A percentile compares a stretch with the other conserved stretches of the same genome.
Evolutionary conservation across 2,888 invertebrate species (phyloP).

Genomic region (Lymantria monacha): DNA sequence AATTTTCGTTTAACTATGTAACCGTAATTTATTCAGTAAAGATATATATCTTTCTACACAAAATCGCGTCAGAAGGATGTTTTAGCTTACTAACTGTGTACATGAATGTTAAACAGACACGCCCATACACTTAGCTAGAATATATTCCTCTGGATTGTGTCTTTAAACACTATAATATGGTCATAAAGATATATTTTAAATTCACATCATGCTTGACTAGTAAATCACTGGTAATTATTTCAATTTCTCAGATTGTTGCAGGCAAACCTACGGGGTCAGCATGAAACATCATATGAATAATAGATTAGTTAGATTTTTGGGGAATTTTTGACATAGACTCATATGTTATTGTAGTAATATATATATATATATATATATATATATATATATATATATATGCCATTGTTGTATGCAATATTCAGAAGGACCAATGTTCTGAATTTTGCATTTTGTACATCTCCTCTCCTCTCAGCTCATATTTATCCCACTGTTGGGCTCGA

Average conservation of each 20-base stretch:
- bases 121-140: slow-evolving; percentile 29
- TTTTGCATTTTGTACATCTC: too few species aligned
- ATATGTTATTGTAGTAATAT: too few species aligned
- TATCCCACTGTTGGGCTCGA: too few species aligned
- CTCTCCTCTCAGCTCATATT: too few species aligned
- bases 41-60: not conserved
- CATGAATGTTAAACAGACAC: slow-evolving; percentile 21
- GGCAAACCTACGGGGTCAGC: slow-evolving; percentile 52
- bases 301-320: slow-evolving; percentile 43
- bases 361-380: too few species aligned
- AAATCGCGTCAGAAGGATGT: slow-evolving; percentile 2
- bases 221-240: slow-evolving; percentile 72
- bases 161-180: slow-evolving; percentile 16
- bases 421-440: too few species aligned
- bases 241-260: slow-evolving; percentile 65
- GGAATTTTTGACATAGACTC: not conserved
- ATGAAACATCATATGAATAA: slow-evolving; percentile 56
- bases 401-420: too few species aligned
- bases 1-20: not conserved
- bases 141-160: slow-evolving; percentile 22
- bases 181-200: slow-evolving; percentile 30
- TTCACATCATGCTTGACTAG: slow-evolving; percentile 43
- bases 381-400: too few species aligned
- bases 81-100: slow-evolving; percentile 6
- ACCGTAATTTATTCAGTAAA: not conserved